Percentiles rank a stretch among this genome's conserved stretches.
Evolutionary conservation across 1,140 invertebrate species (phyloP).

Genomic region (Pachypeltis micranthus): DNA sequence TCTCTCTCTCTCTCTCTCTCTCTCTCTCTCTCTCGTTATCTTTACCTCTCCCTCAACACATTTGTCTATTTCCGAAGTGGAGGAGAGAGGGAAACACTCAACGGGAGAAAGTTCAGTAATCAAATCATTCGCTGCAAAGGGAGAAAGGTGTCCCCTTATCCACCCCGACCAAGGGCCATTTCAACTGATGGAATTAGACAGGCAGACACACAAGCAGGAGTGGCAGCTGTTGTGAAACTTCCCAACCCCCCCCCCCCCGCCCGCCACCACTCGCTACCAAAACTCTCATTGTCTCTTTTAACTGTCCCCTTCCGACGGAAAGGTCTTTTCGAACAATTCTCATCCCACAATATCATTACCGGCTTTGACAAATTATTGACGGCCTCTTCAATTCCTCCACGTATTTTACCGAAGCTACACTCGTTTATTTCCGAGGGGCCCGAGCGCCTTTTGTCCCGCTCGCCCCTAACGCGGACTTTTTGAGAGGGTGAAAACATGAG

Average conservation of each 20-base stretch:
- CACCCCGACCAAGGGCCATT: slow-evolving; percentile 4
- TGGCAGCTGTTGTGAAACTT: slow-evolving; percentile 6
- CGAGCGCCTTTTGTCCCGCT: no score
- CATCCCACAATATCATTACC: slow-evolving; percentile 2
- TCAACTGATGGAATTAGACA: slow-evolving; percentile 4
- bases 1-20: no score
- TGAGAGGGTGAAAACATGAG: no score
- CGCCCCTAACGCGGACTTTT: no score
- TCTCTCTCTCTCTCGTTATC: no score
- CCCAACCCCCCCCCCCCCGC: no score
- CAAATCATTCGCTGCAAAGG: neutral
- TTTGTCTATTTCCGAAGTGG: no score
- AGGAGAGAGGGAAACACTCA: neutral
- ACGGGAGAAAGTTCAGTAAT: neutral
- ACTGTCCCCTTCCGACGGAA: neutral
- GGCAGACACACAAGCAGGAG: slow-evolving; percentile 1
- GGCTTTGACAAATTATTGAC: slow-evolving; percentile 1
- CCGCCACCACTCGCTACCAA: no score
- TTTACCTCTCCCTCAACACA: no score
- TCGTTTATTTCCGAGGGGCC: no score
- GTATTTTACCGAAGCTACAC: neutral
- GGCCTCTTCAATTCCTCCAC: neutral
- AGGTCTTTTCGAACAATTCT: neutral
- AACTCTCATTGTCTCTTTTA: slow-evolving; percentile 9
- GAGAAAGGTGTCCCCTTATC: neutral